These are phyloP conservation scores for Girardinichthys multiradiatus DNA, from an alignment of 2,113 vertebrate species.

Conservation along the genomic window DNA sequence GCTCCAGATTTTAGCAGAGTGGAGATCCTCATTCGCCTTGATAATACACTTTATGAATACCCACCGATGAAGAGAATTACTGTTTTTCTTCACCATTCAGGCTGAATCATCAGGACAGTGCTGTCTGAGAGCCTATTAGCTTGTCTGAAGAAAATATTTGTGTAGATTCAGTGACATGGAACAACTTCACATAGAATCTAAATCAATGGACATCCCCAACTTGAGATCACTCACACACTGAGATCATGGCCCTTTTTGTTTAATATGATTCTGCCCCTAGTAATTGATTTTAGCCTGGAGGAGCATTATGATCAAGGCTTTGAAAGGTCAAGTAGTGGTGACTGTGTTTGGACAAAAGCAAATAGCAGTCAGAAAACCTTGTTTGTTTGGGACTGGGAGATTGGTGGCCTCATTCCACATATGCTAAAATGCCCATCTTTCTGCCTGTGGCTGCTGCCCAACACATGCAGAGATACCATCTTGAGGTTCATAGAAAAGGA, in stretches of 20 bases:
- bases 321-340: slow-evolving; percentile 69
- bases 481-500: slow-evolving; percentile 20
- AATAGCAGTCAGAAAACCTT: slow-evolving; percentile 63
- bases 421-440: slow-evolving; percentile 53
- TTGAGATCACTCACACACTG: slow-evolving; percentile 36
- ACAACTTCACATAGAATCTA: slow-evolving; percentile 22
- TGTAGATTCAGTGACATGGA: slow-evolving; percentile 59
- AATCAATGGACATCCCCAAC: slow-evolving; percentile 15
- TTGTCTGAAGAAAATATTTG: slow-evolving; percentile 47
- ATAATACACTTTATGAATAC: slow-evolving; percentile 34
- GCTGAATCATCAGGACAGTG: slow-evolving; percentile 35
- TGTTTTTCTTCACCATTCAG: slow-evolving; percentile 11
- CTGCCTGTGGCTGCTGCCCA: slow-evolving; percentile 7
- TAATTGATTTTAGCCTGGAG: slow-evolving; percentile 72
- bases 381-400: slow-evolving; percentile 50
- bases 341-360: slow-evolving; percentile 55
- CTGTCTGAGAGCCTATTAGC: slow-evolving; percentile 42
- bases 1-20: slow-evolving; percentile 7
- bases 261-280: slow-evolving; percentile 42
- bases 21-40: slow-evolving; percentile 23
- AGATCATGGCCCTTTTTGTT: slow-evolving; percentile 45
- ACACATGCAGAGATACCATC: slow-evolving; percentile 19
- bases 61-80: slow-evolving; percentile 26
- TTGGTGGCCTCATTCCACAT: slow-evolving; percentile 70
- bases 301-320: slow-evolving; percentile 32